Conservation (phyloP, 2,888 invertebrate species). For the Chrysomela aeneicollis region DNA sequence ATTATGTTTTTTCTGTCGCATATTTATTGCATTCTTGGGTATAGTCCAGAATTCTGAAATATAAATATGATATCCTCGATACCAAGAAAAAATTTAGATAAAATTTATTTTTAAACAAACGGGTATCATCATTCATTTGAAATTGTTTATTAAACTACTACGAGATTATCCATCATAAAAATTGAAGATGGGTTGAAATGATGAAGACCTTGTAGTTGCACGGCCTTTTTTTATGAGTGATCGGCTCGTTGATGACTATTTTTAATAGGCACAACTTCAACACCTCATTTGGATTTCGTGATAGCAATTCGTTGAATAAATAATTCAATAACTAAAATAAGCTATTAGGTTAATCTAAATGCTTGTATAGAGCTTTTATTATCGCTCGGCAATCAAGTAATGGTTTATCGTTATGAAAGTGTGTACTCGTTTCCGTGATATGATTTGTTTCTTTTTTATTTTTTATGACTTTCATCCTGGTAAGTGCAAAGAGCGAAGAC, state of each 20-base stretch:
- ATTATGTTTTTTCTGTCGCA: too few species aligned
- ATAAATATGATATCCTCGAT: too few species aligned
- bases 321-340: constrained; percentile 22
- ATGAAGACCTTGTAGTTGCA: neutral
- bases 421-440: constrained; percentile 4
- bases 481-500: neutral
- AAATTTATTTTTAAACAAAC: too few species aligned
- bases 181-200: too few species aligned
- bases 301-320: constrained; percentile 22
- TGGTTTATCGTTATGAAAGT: constrained; percentile 4
- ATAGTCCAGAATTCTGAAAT: too few species aligned
- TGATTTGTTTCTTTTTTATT: constrained; percentile 5
- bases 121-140: too few species aligned
- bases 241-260: neutral
- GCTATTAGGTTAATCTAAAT: constrained; percentile 25
- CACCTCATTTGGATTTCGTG: constrained; percentile 21
- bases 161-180: too few species aligned
- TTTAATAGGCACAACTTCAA: constrained; percentile 9
- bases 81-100: too few species aligned
- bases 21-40: too few species aligned
- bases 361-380: constrained; percentile 21
- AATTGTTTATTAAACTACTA: too few species aligned
- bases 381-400: constrained; percentile 15
- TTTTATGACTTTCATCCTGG: constrained; percentile 1
- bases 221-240: neutral